These are phyloP conservation scores for Apodemia mormo DNA, from an alignment of 2,888 invertebrate species.

Conservation along the genomic window DNA sequence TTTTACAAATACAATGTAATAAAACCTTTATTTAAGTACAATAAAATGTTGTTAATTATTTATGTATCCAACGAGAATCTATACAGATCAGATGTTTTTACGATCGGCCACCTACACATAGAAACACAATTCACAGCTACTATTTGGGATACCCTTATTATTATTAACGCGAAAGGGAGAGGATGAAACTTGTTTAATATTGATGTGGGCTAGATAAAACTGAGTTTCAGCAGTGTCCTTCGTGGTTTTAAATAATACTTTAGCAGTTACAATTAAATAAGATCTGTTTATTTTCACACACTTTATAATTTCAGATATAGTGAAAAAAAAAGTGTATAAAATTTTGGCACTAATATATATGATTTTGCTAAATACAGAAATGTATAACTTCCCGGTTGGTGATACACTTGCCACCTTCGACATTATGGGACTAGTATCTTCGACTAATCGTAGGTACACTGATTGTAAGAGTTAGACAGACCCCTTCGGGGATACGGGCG, in stretches of 20 bases:
- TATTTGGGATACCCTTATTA: conserved; percentile 12
- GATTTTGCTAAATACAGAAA: no score
- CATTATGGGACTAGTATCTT: no score
- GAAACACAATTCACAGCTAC: not conserved
- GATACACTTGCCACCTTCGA: no score
- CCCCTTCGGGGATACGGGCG: no score
- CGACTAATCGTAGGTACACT: no score
- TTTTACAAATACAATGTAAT: no score
- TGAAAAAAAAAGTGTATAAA: not conserved
- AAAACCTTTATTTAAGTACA: no score
- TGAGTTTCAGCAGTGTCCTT: conserved; percentile 15
- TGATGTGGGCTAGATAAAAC: conserved; percentile 22
- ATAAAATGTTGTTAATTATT: no score
- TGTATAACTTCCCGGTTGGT: no score
- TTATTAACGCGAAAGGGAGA: conserved; percentile 21
- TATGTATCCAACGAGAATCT: not conserved
- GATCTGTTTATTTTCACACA: conserved; percentile 6
- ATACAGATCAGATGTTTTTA: not conserved
- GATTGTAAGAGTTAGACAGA: no score
- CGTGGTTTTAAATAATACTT: conserved; percentile 19
- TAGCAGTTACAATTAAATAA: conserved; percentile 11
- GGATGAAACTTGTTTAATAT: conserved; percentile 20
- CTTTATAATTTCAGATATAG: not conserved
- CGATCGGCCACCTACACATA: not conserved
- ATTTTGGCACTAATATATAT: no score